These are phyloP conservation scores for Papilio aristodemus DNA, from an alignment of 1,140 invertebrate genomes.

Conservation along the genomic window DNA sequence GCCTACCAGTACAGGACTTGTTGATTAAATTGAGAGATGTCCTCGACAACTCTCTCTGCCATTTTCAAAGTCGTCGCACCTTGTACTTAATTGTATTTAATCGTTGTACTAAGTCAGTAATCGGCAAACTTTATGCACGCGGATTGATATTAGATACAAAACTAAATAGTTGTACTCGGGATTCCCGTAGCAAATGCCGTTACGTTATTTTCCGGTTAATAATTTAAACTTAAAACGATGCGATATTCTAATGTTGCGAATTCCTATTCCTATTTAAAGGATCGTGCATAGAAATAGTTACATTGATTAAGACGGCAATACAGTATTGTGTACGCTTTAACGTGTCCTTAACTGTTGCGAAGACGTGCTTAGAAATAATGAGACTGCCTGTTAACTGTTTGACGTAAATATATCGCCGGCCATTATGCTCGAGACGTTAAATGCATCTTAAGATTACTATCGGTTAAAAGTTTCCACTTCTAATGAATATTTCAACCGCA, in stretches of 20 bases:
- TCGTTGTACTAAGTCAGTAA: too few relatives aligned
- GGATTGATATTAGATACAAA: too few relatives aligned
- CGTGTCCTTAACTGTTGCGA: constrained; percentile 67
- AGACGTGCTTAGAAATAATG: constrained; percentile 73
- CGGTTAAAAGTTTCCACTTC: background rate
- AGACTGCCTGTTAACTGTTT: constrained; percentile 64
- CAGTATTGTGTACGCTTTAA: constrained; percentile 57
- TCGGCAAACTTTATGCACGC: too few relatives aligned
- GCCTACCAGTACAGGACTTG: too few relatives aligned
- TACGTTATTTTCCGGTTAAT: background rate
- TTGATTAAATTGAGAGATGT: too few relatives aligned
- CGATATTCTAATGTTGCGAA: background rate
- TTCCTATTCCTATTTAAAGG: constrained; percentile 1
- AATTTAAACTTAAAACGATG: constrained; percentile 32
- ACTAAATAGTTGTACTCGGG: too few relatives aligned
- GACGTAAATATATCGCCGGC: constrained; percentile 67
- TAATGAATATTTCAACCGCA: background rate
- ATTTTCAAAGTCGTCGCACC: too few relatives aligned
- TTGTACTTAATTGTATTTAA: too few relatives aligned
- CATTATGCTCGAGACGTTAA: constrained; percentile 36
- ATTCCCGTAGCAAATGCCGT: too few relatives aligned
- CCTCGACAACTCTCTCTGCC: too few relatives aligned
- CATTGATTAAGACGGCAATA: constrained; percentile 45
- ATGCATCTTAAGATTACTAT: constrained; percentile 18
- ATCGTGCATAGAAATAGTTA: constrained; percentile 49